A percentile compares a stretch with the other conserved stretches of the same genome.
phyloP scores from a whole-genome alignment of 2,888 invertebrate species.

The Catonia carolina region DNA sequence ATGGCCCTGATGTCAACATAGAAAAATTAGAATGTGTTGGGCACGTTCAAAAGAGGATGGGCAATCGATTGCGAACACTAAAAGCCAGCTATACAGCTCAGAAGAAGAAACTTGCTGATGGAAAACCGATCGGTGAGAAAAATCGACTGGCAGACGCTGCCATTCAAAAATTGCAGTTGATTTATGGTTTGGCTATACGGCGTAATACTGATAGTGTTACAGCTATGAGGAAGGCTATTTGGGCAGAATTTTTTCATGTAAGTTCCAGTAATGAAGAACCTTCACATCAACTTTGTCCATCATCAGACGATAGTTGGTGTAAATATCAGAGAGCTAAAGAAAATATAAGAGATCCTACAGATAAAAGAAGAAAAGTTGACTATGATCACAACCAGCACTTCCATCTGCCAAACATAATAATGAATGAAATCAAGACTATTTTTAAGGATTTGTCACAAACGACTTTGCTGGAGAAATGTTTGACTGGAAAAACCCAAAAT shows the following conservation, averaged over 20 bases:
- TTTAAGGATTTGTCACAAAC: slow-evolving; percentile 15
- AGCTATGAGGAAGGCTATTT: slow-evolving; percentile 9
- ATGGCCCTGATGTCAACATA: slow-evolving; percentile 4
- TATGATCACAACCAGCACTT: slow-evolving; percentile 16
- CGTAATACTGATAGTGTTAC: slow-evolving; percentile 7
- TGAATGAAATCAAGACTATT: slow-evolving; percentile 20
- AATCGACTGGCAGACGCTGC: slow-evolving; percentile 15
- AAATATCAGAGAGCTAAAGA: slow-evolving; percentile 24
- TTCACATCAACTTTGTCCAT: slow-evolving; percentile 32
- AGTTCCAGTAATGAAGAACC: slow-evolving; percentile 32
- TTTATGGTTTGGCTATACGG: slow-evolving; percentile 16
- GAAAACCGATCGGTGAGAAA: slow-evolving; percentile 4
- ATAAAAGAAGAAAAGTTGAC: too few species aligned
- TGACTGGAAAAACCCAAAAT: slow-evolving; percentile 21
- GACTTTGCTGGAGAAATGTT: slow-evolving; percentile 16
- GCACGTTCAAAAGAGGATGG: slow-evolving; percentile 16
- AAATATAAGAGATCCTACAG: too few species aligned
- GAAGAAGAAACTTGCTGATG: neutral
- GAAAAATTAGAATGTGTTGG: slow-evolving; percentile 19
- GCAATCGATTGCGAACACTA: slow-evolving; percentile 3
- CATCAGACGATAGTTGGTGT: slow-evolving; percentile 34
- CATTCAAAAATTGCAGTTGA: slow-evolving; percentile 3
- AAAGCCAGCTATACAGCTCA: neutral
- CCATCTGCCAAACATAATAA: slow-evolving; percentile 17
- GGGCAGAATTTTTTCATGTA: slow-evolving; percentile 22